Evolutionary conservation across 2,888 invertebrate genomes (phyloP), one percentile per base, ranked within the genome.

Genomic region (Melanargia galathea): DNA sequence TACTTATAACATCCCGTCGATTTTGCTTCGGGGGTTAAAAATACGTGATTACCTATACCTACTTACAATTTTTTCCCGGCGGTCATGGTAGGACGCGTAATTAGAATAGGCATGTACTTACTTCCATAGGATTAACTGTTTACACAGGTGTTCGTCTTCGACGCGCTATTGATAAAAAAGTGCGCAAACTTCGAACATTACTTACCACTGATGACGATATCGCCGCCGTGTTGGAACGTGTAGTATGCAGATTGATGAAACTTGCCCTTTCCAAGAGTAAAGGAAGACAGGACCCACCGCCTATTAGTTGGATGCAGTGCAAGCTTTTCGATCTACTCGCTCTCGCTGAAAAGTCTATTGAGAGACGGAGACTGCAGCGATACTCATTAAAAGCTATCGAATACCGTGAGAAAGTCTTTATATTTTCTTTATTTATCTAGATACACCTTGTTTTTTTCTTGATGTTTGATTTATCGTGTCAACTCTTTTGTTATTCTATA

Each of bases 241-340:
- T 90, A 2, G 82, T 88, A 5, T 87, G 87, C 66, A 79, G 82
- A 13, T 81, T 91, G 1, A 82, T 87, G 83, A 86, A 85, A 71
- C 68, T 91, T 10, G 86, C 90, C 0, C 71, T 87, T 1, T 74
- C 74, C 7, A 78, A 77, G 1, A 81, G 84, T 38, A 79, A 62
- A 61, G 71, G 73, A 1, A 76, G 75, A 5, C 71, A 74, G 13
- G 66, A 70, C 0, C 81, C 85, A 0, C 83, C 85, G 0, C 80
- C 86, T 0, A 70, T 82, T 0, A 77, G 71, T 43, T 90, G 90
- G 90, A 77, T 90, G 78, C 85, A 88, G 67, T 82, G 78, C 72
- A 90, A 90, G 70, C 74, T 90, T 33, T 73, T 87, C 1, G 90
- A 90, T 57, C 71, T 91, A 1, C 77, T 91, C 1, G 82, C 83